A percentile compares a stretch with the other conserved stretches of the same genome.
phyloP scores from a whole-genome alignment of 2,113 vertebrate species.

The Sinocyclocheilus maitianheensis region DNA sequence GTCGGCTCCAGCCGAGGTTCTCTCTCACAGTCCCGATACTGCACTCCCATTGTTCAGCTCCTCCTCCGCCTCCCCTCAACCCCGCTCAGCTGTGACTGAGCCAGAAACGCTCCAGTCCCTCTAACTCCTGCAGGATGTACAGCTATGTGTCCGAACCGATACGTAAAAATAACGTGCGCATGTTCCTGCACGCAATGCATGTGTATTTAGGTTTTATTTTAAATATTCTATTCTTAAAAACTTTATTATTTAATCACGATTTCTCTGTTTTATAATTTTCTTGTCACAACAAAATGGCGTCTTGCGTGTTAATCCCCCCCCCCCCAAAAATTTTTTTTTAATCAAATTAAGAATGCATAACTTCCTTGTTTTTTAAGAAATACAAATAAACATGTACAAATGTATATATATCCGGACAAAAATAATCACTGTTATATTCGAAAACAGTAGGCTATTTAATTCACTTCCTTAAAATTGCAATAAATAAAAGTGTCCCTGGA shows the following conservation, averaged over 20 bases:
- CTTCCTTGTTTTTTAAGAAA: background rate
- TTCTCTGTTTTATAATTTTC: background rate
- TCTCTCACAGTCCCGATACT: constrained; percentile 84
- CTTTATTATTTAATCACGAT: background rate
- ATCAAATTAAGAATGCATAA: too few species aligned
- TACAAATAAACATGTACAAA: background rate
- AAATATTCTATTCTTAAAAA: too few species aligned
- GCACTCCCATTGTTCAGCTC: constrained; percentile 80
- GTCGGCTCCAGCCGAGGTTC: constrained; percentile 84
- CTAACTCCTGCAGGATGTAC: constrained; percentile 6
- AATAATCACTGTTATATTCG: too few species aligned
- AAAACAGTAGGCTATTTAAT: too few species aligned
- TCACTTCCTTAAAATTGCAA: background rate
- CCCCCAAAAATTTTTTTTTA: too few species aligned
- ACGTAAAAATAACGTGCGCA: background rate
- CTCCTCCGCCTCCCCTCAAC: constrained; percentile 61
- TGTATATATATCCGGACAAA: too few species aligned
- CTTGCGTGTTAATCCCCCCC: background rate
- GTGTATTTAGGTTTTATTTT: too few species aligned
- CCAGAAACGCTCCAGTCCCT: constrained; percentile 41
- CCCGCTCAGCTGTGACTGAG: constrained; percentile 74
- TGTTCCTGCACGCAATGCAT: background rate
- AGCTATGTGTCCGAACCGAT: background rate
- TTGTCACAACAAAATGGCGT: background rate
- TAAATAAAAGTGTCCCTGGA: background rate